Base-by-base conservation (phyloP, 2,888 invertebrate species). In the Coelinius sp. region DNA sequence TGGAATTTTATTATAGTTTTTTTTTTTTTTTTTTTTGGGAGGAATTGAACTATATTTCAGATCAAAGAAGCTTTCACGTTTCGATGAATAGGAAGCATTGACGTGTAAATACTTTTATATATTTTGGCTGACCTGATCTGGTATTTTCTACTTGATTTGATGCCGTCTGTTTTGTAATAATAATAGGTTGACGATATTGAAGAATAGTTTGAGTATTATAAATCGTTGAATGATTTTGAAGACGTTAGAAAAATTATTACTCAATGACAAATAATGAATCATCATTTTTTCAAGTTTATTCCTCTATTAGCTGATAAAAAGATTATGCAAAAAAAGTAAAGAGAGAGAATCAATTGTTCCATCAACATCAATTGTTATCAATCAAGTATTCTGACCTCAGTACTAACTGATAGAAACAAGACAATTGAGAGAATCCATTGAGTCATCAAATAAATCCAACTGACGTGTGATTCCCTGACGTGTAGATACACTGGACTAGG, bases 81-180 rank as follows among this genome's bases (percentile, higher is more conserved):
- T 14, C 56, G 14, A 56, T 56, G 56, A 56, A 31, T 56, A 27
- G 14, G 31, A 31, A n/a, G 27, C 56, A 56, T 27, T 17, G 56
- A 56, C 27, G 56, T 56, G 56, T 56, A 17, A 56, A 56, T 56
- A 31, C 56, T 27, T 14, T 56, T 20, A 56, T 56, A 31, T 24
- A 14, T 56, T 56, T 56, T 56, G 56, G 31, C 56, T 56, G 56
- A 56, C 14, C 56, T 27, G 24, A 56, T 56, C 56, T 31, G 56
- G 17, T 7, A 24, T 27, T 56, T 56, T 56, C 56, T 25, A 56
- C 56, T 56, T 56, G 56, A 17, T 14, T 56, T 56, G 12, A 46
- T n/a, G 44, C 4, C 44, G 44, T 17, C 14, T 46, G 44, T 38
- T 8, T 10, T 38, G 38, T 1, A 38, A 8, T 38, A 38, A 38